Evolutionary conservation across 2,888 invertebrate species (phyloP).

Genomic region (Conchocele bisecta): DNA sequence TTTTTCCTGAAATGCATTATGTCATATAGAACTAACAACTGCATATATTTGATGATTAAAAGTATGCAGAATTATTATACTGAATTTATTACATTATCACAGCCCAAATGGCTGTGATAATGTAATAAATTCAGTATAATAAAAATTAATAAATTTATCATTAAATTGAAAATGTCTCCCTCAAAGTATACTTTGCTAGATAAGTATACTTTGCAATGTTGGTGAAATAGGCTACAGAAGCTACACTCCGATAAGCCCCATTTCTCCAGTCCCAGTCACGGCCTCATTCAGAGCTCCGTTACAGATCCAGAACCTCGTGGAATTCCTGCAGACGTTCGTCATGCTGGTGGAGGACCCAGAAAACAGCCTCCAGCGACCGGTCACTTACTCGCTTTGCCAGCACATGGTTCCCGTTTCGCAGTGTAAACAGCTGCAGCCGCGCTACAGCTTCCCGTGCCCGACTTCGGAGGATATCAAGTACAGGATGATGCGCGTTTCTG

Average conservation of each 20-base stretch:
- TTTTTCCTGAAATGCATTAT: no score
- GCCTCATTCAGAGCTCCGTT: no score
- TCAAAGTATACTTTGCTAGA: no score
- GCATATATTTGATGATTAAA: no score
- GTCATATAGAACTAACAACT: no score
- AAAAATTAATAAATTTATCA: no score
- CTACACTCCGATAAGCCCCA: not conserved
- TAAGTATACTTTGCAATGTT: not conserved
- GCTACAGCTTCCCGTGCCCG: constrained; percentile 88
- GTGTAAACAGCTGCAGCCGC: constrained; percentile 84
- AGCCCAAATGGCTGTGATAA: no score
- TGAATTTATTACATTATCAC: no score
- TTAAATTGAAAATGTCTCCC: no score
- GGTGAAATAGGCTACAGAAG: not conserved
- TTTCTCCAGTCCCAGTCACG: not conserved
- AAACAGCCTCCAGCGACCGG: constrained; percentile 93
- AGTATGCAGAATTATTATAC: no score
- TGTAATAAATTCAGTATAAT: no score
- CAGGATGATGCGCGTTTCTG: constrained; percentile 89
- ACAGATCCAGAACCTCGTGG: constrained; percentile 91
- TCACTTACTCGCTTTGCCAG: constrained; percentile 85
- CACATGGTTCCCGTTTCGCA: constrained; percentile 85
- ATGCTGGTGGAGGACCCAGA: constrained; percentile 94
- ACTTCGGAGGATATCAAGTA: constrained; percentile 95
- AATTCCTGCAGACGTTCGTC: constrained; percentile 94